Base-by-base conservation (phyloP, 2,888 invertebrate genomes). In the Stenichneumon culpator region DNA sequence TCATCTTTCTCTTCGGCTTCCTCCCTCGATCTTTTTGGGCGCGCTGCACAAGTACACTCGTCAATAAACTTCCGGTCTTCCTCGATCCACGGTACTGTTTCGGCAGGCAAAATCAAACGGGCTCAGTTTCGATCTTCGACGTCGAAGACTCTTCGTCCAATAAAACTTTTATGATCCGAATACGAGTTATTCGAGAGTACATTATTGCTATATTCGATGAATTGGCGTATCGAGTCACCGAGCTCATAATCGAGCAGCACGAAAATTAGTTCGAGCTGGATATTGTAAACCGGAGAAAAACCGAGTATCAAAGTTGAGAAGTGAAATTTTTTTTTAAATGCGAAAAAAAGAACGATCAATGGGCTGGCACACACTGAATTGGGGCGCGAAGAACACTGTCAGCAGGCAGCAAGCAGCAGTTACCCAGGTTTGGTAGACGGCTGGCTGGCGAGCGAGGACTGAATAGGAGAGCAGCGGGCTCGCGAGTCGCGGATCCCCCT, bases 391-490 rank as follows among this genome's bases (percentile, higher is more conserved):
- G 54, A 7, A 68, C 67, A 78, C 68, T 78, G 77, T 68, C 77
- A 60, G 57, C 44, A 36, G 19, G 60, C 39, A 25, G 25, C 36
- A 25, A 63, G 57, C 68, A 47, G 70, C 88, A 88, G 88, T 89
- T 80, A 86, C 32, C 84, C 84, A 81, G 79, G 72, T 82, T 83
- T 81, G 79, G 79, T 83, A 52, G 82, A 85, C 82, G 90, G 92
- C 91, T 92, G 92, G 91, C 92, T 92, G 93, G 91, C 92, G 91
- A 91, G 89, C 92, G 92, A 92, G 91, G 90, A 93, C 93, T 93
- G 92, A 93, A 92, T 89, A 92, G 89, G 87, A 88, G 89, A 89
- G 91, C 90, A 92, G 93, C 92, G 90, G 90, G 90, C 91, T 90
- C 90, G 89, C 89, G 89, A 90, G 90, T 91, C 90, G 75, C 80